phyloP scores from a whole-genome alignment of 2,113 vertebrate genomes.

The Mesitornis unicolor region DNA sequence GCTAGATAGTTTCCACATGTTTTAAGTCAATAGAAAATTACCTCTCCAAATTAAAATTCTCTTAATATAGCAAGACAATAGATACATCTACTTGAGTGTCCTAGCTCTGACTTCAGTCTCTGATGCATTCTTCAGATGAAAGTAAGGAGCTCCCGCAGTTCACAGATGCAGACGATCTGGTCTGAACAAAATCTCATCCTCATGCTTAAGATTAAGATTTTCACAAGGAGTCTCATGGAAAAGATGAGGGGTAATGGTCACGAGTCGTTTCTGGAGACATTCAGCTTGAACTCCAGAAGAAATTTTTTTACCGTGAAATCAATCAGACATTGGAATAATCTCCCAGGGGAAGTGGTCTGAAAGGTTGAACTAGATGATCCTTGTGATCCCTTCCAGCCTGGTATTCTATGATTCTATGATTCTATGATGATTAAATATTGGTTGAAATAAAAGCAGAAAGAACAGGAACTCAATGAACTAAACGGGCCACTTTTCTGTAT shows the following conservation, averaged over 20 bases:
- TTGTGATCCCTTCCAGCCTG: too few species aligned
- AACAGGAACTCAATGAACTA: neutral
- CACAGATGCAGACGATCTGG: neutral
- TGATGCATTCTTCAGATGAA: neutral
- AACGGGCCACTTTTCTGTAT: neutral
- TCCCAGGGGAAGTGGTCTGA: too few species aligned
- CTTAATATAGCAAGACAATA: neutral
- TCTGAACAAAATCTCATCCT: neutral
- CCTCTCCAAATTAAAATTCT: neutral
- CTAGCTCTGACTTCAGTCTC: neutral
- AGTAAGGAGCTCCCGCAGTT: neutral
- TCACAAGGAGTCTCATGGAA: too few species aligned
- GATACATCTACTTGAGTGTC: fast-evolving
- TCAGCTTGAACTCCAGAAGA: too few species aligned
- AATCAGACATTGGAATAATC: too few species aligned
- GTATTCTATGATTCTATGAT: too few species aligned
- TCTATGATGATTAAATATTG: too few species aligned
- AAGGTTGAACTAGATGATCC: too few species aligned
- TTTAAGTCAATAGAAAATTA: neutral
- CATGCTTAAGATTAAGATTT: neutral
- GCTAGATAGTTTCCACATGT: neutral
- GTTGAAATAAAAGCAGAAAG: neutral
- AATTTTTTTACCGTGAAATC: too few species aligned
- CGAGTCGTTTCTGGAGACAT: too few species aligned
- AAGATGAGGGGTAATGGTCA: too few species aligned